These are phyloP conservation scores for Hypolimnas misippus DNA, from an alignment of 2,888 invertebrate genomes.

Conservation along the genomic window DNA sequence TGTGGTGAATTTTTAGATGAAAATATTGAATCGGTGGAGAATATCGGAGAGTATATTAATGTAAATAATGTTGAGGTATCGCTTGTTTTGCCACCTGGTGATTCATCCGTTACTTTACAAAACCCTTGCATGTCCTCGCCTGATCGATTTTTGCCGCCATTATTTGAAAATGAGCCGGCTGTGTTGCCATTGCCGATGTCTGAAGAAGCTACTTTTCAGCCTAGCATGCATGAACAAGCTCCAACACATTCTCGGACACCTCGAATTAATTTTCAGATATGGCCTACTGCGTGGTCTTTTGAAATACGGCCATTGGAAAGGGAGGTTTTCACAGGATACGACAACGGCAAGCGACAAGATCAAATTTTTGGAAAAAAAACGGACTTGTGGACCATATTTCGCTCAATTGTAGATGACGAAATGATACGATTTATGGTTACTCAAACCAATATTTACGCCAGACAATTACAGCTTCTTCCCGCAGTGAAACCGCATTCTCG, in stretches of 20 bases:
- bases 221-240: conserved; percentile 3
- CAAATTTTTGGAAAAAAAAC: conserved; percentile 1
- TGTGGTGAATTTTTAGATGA: too few species aligned
- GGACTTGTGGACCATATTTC: not conserved
- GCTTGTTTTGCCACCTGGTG: too few species aligned
- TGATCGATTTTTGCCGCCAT: conserved; percentile 2
- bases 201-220: conserved; percentile 4
- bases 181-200: conserved; percentile 4
- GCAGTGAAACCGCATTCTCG: conserved; percentile 1
- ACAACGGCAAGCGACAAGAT: not conserved
- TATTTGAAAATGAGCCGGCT: conserved; percentile 1
- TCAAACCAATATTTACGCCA: not conserved
- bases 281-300: conserved; percentile 2
- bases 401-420: conserved; percentile 6
- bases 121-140: conserved; percentile 2
- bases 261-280: conserved; percentile 1
- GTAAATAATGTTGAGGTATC: too few species aligned
- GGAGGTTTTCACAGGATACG: conserved; percentile 4
- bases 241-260: conserved; percentile 5
- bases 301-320: not conserved
- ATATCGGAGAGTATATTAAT: too few species aligned
- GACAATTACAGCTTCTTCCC: conserved; percentile 3
- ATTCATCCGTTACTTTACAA: conserved; percentile 2
- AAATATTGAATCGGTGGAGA: too few species aligned
- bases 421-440: conserved; percentile 2